Evolutionary conservation across 1,140 invertebrate genomes (phyloP), one percentile per base, ranked within the genome.

Genomic region (Drosophila willistoni): DNA sequence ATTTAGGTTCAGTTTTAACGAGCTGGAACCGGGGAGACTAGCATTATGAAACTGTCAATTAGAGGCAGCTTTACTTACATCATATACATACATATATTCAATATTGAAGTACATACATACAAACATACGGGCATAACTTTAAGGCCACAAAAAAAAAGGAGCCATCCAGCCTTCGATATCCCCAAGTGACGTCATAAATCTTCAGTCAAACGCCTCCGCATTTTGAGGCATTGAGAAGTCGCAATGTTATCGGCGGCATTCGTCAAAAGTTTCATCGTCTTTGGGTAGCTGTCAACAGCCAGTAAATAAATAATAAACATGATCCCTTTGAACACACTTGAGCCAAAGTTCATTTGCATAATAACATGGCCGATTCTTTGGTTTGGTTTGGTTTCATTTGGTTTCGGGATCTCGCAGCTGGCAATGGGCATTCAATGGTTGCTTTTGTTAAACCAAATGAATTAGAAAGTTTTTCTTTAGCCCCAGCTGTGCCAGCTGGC

Each of bases 271-370:
- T 64, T 60, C 70, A 64, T 9, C 25, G 64, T 59, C 66, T 60
- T 86, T 71, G 60, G 76, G 73, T 73, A 83, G 66, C 76, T 87
- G 83, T 77, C 81, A 77, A 86, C 79, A 87, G 83, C 42, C 84
- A 62, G 84, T 77, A 84, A 89, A 89, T 87, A 87, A 89, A 89
- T 87, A 77, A 87, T 89, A 84, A 87, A 87, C 77, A 89, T 74
- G 84, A 86, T 86, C 76, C 79, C 72, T 86, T 87, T 83, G 83
- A 83, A 77, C 76, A 82, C 76, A 83, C 76, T 73, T 75, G 75
- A 66, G 54, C 79, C 79, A 66, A 62, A 42, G 44, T 65, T 86
- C 69, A 86, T 86, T 86, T 86, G 84, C 83, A 86, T 86, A 86
- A 87, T 87, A 77, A 70, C 72, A 86, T 77, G 87, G 72, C 81